Evolutionary conservation across 2,113 vertebrate genomes (phyloP).

Genomic region (Microtus pennsylvanicus): DNA sequence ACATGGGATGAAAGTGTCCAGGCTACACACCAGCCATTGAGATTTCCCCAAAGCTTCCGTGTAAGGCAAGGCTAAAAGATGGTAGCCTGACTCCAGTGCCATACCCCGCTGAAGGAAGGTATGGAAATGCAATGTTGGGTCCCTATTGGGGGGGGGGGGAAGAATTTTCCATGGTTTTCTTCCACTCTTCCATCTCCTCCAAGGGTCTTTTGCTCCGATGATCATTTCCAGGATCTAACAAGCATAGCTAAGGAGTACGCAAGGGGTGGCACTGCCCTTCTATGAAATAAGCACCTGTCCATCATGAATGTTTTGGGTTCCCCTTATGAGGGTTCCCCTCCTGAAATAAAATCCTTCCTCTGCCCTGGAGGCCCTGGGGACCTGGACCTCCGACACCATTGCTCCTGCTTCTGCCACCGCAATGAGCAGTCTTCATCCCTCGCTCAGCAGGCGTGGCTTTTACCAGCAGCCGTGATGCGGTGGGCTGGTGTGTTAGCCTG

Average conservation of each 20-base stretch:
- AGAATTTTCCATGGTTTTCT: neutral
- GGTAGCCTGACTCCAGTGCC: neutral
- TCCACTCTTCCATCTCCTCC: neutral
- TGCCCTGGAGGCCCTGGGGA: neutral
- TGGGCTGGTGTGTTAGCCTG: neutral
- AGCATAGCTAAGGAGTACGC: neutral
- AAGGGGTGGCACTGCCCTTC: neutral
- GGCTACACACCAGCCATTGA: neutral
- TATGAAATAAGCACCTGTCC: neutral
- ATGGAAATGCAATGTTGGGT: neutral
- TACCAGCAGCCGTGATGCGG: neutral
- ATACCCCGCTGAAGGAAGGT: neutral
- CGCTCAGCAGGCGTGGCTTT: neutral
- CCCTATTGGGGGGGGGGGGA: neutral
- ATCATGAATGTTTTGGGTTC: neutral
- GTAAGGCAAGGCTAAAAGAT: neutral
- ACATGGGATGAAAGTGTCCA: too few species aligned
- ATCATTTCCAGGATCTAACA: neutral
- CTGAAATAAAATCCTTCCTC: neutral
- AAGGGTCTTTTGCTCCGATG: neutral
- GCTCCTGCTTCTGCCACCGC: neutral
- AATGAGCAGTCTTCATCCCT: neutral
- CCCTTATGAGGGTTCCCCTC: neutral
- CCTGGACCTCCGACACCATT: neutral
- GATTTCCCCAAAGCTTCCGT: slow-evolving; percentile 1